A percentile compares a stretch with the other conserved stretches of the same genome.
phyloP scores from a whole-genome alignment of 2,113 vertebrate genomes.

The Proterorhinus semilunaris region DNA sequence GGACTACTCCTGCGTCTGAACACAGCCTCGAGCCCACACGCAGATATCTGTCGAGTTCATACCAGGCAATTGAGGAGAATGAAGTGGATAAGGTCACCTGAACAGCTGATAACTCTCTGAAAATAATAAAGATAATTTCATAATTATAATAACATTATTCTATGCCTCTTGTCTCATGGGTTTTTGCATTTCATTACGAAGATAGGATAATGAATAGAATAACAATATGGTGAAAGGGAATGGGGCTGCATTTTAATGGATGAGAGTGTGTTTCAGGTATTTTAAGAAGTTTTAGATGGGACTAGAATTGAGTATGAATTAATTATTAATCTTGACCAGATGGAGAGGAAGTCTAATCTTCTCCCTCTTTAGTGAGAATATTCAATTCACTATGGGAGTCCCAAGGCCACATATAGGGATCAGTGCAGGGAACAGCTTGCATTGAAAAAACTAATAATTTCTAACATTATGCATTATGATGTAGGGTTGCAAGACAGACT shows the following conservation, averaged over 20 bases:
- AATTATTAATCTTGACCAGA: constrained; percentile 13
- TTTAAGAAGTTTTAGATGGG: constrained; percentile 20
- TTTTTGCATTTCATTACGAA: constrained; percentile 54
- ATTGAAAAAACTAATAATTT: neutral
- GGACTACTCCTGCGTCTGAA: constrained; percentile 59
- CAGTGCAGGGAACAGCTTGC: neutral
- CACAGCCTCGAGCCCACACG: constrained; percentile 35
- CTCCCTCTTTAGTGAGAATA: neutral
- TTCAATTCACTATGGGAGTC: neutral
- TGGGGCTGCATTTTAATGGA: constrained; percentile 44
- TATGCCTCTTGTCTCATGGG: constrained; percentile 46
- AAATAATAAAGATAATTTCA: constrained; percentile 19
- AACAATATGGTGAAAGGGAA: constrained; percentile 30
- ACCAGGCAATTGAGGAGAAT: constrained; percentile 10
- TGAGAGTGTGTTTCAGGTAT: constrained; percentile 10
- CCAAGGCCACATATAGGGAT: neutral
- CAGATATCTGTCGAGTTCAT: constrained; percentile 23
- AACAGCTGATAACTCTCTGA: constrained; percentile 47
- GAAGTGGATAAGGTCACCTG: constrained; percentile 36
- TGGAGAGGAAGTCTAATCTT: neutral
- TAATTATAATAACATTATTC: constrained; percentile 52
- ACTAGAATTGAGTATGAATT: constrained; percentile 12
- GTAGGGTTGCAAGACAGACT: too few species aligned
- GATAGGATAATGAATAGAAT: constrained; percentile 48
- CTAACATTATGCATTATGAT: too few species aligned